Conservation (phyloP, 2,888 invertebrate species). For the Hemaris fuciformis region DNA sequence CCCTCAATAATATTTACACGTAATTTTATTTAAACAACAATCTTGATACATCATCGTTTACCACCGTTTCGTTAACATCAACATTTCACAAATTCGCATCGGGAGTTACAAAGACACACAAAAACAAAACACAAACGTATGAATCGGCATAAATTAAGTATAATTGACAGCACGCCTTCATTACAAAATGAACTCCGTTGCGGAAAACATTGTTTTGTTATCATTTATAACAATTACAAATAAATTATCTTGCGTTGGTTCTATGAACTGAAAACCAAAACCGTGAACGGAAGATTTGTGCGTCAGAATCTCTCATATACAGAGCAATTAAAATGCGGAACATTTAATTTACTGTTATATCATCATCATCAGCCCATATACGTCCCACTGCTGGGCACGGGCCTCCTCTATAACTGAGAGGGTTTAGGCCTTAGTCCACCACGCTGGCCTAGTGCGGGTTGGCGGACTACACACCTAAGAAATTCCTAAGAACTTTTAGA, state of each 20-base stretch:
- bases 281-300: neutral
- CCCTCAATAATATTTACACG: neutral
- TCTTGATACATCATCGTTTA: neutral
- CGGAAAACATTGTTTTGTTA: conserved; percentile 28
- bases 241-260: conserved; percentile 8
- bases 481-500: too few relatives aligned
- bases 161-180: conserved; percentile 21
- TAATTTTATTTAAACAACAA: neutral
- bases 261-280: neutral
- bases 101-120: conserved; percentile 12
- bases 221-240: conserved; percentile 26
- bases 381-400: too few relatives aligned
- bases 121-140: conserved; percentile 21
- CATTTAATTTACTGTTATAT: too few relatives aligned
- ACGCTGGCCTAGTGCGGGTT: too few relatives aligned
- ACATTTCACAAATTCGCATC: neutral
- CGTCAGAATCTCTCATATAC: neutral
- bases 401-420: too few relatives aligned
- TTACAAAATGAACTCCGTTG: conserved; percentile 22
- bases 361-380: too few relatives aligned
- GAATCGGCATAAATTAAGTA: conserved; percentile 28
- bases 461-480: too few relatives aligned
- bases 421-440: too few relatives aligned
- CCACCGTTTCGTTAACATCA: neutral
- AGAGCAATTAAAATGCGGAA: neutral